Evolutionary conservation across 2,113 vertebrate genomes (phyloP), one percentile per base, ranked within the genome.

Genomic region (Chaetodon auriga): DNA sequence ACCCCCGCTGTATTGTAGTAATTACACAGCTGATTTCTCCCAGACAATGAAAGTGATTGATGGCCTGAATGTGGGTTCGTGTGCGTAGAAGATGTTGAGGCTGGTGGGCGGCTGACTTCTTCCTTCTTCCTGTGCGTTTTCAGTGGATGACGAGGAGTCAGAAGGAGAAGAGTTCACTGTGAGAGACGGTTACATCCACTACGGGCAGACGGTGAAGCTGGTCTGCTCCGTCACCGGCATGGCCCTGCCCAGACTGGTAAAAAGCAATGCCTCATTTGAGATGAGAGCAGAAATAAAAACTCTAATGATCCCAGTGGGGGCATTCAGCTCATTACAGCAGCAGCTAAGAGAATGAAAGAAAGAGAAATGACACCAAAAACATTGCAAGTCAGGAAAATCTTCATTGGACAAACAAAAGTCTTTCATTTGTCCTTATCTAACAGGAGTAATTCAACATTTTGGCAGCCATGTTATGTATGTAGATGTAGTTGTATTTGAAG

Each of bases 121-220:
- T 53, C 41, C 53, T 36, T 8, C 49, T 21, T 66, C 18, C 63
- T 23, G 53, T 25, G 80, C 66, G 90, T 71, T 21, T 70, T 0
- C 88, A 99, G 98, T 99, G 97, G 98, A 99, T 68, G 98, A 99
- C 70, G 98, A 99, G 92, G 98, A 99, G 94, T 99, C 98, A 0
- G 98, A 99, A 93, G 98, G 98, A 90, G 98, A 99, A 90, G 98
- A 99, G 94, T 99, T 99, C 95, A 99, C 98, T 73, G 98, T 99
- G 85, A 96, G 98, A 83, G 98, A 99, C 19, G 98, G 98, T 90
- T 99, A 99, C 93, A 99, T 99, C 93, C 98, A 99, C 92, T 99
- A 99, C 30, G 98, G 98, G 73, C 98, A 99, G 92, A 99, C 98
- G 0, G 98, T 99, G 86, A 99, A 99, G 90, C 97, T 99, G 58